phyloP scores from a whole-genome alignment of 2,113 vertebrate species.

The Python bivittatus region DNA sequence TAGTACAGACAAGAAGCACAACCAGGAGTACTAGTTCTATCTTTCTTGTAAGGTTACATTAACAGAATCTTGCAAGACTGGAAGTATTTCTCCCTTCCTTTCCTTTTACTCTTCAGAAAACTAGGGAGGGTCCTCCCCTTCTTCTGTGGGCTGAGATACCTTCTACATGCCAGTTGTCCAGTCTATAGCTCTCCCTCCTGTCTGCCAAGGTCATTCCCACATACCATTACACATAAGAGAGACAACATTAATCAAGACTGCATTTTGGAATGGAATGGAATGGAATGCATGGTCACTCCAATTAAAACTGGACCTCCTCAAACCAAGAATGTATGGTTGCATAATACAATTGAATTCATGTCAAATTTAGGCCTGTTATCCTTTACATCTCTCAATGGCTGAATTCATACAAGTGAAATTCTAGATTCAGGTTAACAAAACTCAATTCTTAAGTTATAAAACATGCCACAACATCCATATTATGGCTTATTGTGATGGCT shows the following conservation, averaged over 20 bases:
- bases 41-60: neutral
- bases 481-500: neutral
- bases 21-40: neutral
- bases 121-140: neutral
- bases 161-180: neutral
- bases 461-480: neutral
- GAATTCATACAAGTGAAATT: neutral
- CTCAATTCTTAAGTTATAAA: neutral
- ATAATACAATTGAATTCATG: neutral
- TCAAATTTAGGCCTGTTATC: neutral
- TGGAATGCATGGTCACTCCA: neutral
- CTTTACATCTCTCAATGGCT: neutral
- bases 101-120: neutral
- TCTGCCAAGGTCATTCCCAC: neutral
- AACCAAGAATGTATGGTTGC: neutral
- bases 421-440: neutral
- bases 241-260: neutral
- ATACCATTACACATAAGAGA: neutral
- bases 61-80: neutral
- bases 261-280: neutral
- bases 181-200: neutral
- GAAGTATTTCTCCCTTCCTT: neutral
- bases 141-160: neutral
- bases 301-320: neutral
- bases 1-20: neutral